Evolutionary conservation across 2,113 vertebrate species (phyloP), one percentile per base, ranked within the genome.

Genomic region (Ornithorhynchus anatinus): DNA sequence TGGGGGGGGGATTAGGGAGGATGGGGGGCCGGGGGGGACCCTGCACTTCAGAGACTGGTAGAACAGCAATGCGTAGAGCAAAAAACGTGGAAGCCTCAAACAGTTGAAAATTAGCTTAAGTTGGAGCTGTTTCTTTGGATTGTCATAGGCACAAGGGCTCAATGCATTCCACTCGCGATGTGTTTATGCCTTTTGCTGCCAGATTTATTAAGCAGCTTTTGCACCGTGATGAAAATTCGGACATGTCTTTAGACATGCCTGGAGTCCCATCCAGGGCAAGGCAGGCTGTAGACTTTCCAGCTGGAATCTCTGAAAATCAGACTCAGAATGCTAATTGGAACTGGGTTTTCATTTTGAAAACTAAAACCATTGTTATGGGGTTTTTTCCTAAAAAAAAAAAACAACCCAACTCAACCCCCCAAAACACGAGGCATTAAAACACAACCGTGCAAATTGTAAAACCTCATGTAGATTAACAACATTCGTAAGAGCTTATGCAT

Each of bases 81-180:
- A n/a, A n/a, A n/a, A n/a, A n/a, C n/a, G n/a, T n/a, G n/a, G n/a
- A n/a, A 62, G 79, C 73, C 81, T 59, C 80, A 83, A 57, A 63
- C 75, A 73, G 43, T 37, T 47, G 82, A 80, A 85, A 83, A 83
- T 83, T 57, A 73, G 72, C 72, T 74, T 76, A 72, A 43, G 51
- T 60, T 66, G 66, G 75, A 65, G 27, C 62, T 66, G 42, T 63
- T 62, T 79, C 68, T 54, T 69, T 66, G 62, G 35, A 50, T 56
- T 6, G 0, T 56, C 22, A 33, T 12, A 65, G 58, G 74, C 77
- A 80, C 79, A 62, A 53, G 68, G 69, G 51, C 47, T 48, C 62
- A 14, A n/a, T n/a, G n/a, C n/a, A n/a, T n/a, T 63, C 61, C 77
- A 45, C 59, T 31, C 1, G 59, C 79, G 80, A 60, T 77, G 61